Evolutionary conservation across 2,888 invertebrate genomes (phyloP), one percentile per base, ranked within the genome.

Genomic region (Trachelus tabidus): DNA sequence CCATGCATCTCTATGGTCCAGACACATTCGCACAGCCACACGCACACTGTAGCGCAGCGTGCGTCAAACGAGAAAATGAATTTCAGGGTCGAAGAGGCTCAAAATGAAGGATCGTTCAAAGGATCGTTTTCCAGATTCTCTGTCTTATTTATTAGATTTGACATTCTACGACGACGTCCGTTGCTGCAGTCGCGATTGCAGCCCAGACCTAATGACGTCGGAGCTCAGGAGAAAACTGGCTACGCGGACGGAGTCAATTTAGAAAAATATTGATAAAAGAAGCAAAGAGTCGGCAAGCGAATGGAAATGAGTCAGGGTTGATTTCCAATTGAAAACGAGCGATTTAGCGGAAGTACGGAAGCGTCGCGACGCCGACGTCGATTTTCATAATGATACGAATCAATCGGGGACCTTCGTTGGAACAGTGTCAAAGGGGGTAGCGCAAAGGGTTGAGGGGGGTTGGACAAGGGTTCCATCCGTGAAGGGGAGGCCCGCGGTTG

Each of bases 281-380:
- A 31, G 34, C 37, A 30, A 76, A 78, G 77, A 78, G 68, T 74
- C 77, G 73, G 74, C 15, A 76, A 68, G 75, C 11, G 11, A 34
- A 34, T 35, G 37, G 37, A 74, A 34, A 33, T n/a, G 31, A 71
- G 68, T 73, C 40, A 1, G 34, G 34, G 69, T 73, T 77, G 77
- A 73, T 78, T 12, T 77, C 73, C 80, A 76, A 23, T 23, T 23
- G 6, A 56, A 56, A 56, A 9, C 56, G 15, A 56, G 9, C 15
- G 40, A 40, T 1, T 6, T 40, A 15, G 12, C 15, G 15, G 15
- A 9, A 56, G 23, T 56, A 23, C 1, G 23, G 23, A 23, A 23
- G 56, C 56, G 56, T 56, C 56, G 56, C 56, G 56, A 56, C 56
- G 56, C 4, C 23, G 56, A 56, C 23, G 56, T 56, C 23, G 56